Evolutionary conservation across 2,888 invertebrate genomes (phyloP).

Genomic region (Shargacucullia verbasci): DNA sequence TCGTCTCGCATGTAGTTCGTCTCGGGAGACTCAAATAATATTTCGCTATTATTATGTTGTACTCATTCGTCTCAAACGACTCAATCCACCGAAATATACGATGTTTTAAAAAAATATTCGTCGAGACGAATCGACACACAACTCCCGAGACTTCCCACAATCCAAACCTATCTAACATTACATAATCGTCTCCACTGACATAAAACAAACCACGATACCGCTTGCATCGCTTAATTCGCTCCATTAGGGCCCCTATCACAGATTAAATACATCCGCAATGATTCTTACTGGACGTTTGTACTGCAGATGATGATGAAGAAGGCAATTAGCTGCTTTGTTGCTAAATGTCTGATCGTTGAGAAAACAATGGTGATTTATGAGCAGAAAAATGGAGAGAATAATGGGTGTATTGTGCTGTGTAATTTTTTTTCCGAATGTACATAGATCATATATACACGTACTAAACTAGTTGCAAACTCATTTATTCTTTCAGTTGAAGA

Average conservation of each 20-base stretch:
- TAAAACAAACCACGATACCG: slow-evolving; percentile 52
- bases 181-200: slow-evolving; percentile 41
- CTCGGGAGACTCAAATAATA: no score
- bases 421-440: no score
- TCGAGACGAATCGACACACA: no score
- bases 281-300: slow-evolving; percentile 50
- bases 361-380: slow-evolving; percentile 42
- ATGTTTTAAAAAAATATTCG: no score
- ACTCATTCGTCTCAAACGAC: no score
- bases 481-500: no score
- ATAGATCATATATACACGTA: no score
- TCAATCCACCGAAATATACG: no score
- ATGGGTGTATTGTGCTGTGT: neutral
- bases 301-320: slow-evolving; percentile 43
- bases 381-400: neutral
- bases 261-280: slow-evolving; percentile 80
- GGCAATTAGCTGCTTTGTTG: slow-evolving; percentile 52
- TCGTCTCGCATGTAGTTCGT: no score
- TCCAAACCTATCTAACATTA: slow-evolving; percentile 13
- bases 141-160: neutral
- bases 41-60: no score
- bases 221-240: slow-evolving; percentile 72
- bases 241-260: slow-evolving; percentile 83
- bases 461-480: no score
- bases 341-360: slow-evolving; percentile 11